Evolutionary conservation across 2,113 vertebrate genomes (phyloP), one percentile per base, ranked within the genome.

Genomic region (Eublepharis macularius): DNA sequence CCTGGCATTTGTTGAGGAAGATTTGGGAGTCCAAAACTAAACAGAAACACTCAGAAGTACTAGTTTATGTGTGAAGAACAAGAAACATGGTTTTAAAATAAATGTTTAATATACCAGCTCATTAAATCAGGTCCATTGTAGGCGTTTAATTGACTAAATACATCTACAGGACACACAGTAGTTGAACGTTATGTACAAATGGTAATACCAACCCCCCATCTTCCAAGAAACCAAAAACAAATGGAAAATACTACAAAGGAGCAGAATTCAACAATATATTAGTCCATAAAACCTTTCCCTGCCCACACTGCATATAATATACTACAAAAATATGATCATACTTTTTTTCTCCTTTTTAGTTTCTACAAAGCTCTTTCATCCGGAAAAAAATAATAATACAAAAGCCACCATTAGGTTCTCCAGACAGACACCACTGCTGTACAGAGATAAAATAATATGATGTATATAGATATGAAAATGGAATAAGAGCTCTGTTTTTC

Each of bases 271-370:
- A 91, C 86, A 85, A 92, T 68, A 82, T 87, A 89, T 90, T 94
- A 94, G 89, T 94, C 93, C 94, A 92, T 91, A 91, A 95, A 94
- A 92, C 91, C 79, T 93, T 76, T 80, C 13, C 41, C 36, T 90
- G 87, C 90, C 82, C 81, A 84, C 92, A 87, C 92, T 85, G 92
- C 90, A 88, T 94, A 90, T 94, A 93, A 89, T 93, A 87, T 60
- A 43, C 92, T 94, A 94, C 87, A 95, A 94, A 95, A 94, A 94
- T 95, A 94, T 94, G 93, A 92, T 93, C 81, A 92, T 93, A 90
- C 88, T 85, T 94, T 89, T 82, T 90, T 79, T 80, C 13, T 39
- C 36, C 29, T 90, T 93, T 94, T 93, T 84, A 91, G 81, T 93
- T 94, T 94, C 91, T 94, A 94, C 87, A 94, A 94, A 94, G 92